Base-by-base conservation (phyloP, 2,888 invertebrate genomes). In the Drosophila birchii region DNA sequence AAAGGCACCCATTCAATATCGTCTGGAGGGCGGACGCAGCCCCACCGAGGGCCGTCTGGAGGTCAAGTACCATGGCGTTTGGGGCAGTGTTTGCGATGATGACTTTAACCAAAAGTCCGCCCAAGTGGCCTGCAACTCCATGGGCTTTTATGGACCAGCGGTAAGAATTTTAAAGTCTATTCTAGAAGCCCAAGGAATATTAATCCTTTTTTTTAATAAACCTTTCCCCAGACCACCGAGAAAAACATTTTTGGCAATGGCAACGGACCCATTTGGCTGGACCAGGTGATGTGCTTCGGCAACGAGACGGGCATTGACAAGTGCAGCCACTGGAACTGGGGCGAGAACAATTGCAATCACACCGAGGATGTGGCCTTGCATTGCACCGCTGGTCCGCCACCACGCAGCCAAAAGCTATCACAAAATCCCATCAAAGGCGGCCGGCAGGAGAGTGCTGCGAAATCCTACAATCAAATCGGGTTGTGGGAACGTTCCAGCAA, bases 71-170 rank as follows among this genome's bases (percentile, higher is more conserved):
- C 94, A 94, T 75, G 95, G 95, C 3, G 93, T 95, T 20, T 96
- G 96, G 95, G 96, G 96, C 14, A 95, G 96, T 0, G 93, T 97
- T 16, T 97, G 97, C 90, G 96, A 96, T 84, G 96, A 96, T 86
- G 95, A 95, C 81, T 96, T 96, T 87, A 94, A 94, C 54, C 92
- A 94, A 20, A 93, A 93, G 49, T 94, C 95, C 29, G 96, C 96
- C 0, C 93, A 93, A 79, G 95, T 95, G 1, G 93, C 94, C 23
- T 95, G 95, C 79, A 93, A 93, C 66, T 93, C 93, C 3, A 86
- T 95, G 61, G 95, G 95, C 7, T 94, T 92, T 75, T 93, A 92
- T 51, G 95, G 95, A 6, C 81, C 82, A 23, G 93, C 94, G 16
- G 90, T 92, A 78, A 80, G 86, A 26, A 26, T 1, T 2, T 5